A percentile compares a stretch with the other conserved stretches of the same genome.
Evolutionary conservation across 2,888 invertebrate genomes (phyloP).

Genomic region (Clanis bilineata): DNA sequence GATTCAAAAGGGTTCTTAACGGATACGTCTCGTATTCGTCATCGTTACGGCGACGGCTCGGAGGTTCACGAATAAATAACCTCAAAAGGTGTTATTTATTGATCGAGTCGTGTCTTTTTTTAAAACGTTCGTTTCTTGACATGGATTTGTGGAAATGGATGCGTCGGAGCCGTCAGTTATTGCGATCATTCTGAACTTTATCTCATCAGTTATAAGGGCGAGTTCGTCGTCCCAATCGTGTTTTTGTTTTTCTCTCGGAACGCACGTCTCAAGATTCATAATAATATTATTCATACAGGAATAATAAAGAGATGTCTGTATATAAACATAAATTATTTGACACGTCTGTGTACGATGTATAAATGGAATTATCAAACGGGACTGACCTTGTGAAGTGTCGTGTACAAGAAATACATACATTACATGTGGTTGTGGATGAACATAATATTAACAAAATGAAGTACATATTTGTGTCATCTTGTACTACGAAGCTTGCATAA

Average conservation of each 20-base stretch:
- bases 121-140: constrained; percentile 60
- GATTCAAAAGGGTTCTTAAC: constrained; percentile 70
- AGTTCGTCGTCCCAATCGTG: constrained; percentile 25
- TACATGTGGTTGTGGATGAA: neutral
- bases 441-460: neutral
- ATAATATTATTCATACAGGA: constrained; percentile 67
- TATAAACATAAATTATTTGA: constrained; percentile 16
- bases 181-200: constrained; percentile 17
- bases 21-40: constrained; percentile 79
- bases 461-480: neutral
- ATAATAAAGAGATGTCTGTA: constrained; percentile 54
- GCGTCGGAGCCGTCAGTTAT: constrained; percentile 28
- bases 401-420: neutral
- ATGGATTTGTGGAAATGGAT: constrained; percentile 75
- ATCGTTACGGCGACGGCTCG: constrained; percentile 61
- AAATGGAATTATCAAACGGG: constrained; percentile 13
- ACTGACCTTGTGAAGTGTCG: constrained; percentile 7
- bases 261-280: constrained; percentile 52
- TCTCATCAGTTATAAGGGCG: neutral
- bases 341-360: neutral
- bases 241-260: constrained; percentile 52
- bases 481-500: neutral
- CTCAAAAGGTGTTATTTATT: constrained; percentile 68
- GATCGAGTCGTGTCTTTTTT: constrained; percentile 57
- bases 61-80: constrained; percentile 70